Evolutionary conservation across 2,113 vertebrate genomes (phyloP).

Genomic region (Mellivora capensis): DNA sequence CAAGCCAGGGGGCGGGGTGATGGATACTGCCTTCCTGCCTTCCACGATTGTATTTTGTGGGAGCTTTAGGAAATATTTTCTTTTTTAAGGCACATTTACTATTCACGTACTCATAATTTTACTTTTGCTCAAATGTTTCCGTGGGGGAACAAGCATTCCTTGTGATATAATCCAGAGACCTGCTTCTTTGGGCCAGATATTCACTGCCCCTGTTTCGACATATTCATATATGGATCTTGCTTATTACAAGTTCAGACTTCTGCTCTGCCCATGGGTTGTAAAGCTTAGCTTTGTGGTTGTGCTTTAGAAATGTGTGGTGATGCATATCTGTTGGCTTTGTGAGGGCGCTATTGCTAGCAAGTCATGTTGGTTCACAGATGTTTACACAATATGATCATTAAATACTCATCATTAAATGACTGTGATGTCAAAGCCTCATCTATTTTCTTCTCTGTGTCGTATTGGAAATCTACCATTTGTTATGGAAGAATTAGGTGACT

Average conservation of each 20-base stretch:
- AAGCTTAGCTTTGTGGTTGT: constrained; percentile 31
- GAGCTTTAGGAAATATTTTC: background rate
- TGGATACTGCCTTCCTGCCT: background rate
- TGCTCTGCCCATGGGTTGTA: background rate
- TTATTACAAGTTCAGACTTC: constrained; percentile 53
- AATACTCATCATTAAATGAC: constrained; percentile 2
- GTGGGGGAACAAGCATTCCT: background rate
- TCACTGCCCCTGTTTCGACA: background rate
- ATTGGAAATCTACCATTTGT: constrained; percentile 50
- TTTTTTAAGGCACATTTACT: background rate
- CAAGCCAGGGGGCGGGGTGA: too few relatives aligned
- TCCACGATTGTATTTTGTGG: background rate
- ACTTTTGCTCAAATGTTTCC: background rate
- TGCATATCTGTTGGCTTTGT: constrained; percentile 13
- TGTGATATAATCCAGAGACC: background rate
- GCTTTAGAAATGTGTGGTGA: constrained; percentile 13
- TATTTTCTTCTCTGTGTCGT: constrained; percentile 43
- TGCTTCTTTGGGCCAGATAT: background rate
- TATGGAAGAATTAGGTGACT: constrained; percentile 39
- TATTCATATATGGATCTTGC: background rate
- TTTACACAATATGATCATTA: constrained; percentile 32
- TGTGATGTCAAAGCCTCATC: background rate
- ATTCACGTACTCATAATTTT: background rate
- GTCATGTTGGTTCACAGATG: constrained; percentile 7
- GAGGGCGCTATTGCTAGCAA: background rate